Evolutionary conservation across 2,797 vertebrate species (phyloP), one percentile per base, ranked within the genome.

Genomic region (Tapirus indicus): DNA sequence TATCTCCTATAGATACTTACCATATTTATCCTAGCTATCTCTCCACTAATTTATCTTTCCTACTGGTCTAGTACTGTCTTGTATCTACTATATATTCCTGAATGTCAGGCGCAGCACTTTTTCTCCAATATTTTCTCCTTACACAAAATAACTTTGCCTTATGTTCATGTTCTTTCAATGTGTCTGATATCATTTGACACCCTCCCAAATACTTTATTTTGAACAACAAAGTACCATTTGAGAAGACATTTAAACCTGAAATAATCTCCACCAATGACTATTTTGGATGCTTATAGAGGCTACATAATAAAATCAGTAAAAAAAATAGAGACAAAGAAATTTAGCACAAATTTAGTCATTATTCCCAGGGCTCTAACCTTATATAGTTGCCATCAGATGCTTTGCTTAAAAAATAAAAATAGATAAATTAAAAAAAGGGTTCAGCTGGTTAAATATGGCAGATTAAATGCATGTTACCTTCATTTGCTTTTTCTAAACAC

Each of bases 381-480:
- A 97, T 8, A 49, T 5, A 87, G 84, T 20, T 86, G 25, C 47
- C 58, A 54, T 38, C 35, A 75, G 44, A 83, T 58, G 2, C 1
- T 69, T 88, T 64, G 52, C 14, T 87, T 88, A 35, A 71, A 89
- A 96, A 95, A 74, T 29, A 95, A 77, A 94, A 92, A 69, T 52
- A 23, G 35, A 27, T 68, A 1, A 80, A n/a, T 80, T 56, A 23
- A 49, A 78, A 86, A 18, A 64, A 72, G 17, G 44, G 21, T 74
- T 90, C 5, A 10, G 27, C 44, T 62, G 44, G 5, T 47, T 62
- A 91, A 86, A 74, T 56, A 71, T 20, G 32, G 85, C 35, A 71
- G 44, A 92, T 72, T 71, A 92, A 85, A 72, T 32, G 16, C 27
- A 79, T 32, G 27, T 25, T 71, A 77, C 64, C 44, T 88, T 94